Percentiles rank a stretch among this genome's conserved stretches.
phyloP scores from a whole-genome alignment of 2,888 invertebrate species.

The Coecobrya sp. region DNA sequence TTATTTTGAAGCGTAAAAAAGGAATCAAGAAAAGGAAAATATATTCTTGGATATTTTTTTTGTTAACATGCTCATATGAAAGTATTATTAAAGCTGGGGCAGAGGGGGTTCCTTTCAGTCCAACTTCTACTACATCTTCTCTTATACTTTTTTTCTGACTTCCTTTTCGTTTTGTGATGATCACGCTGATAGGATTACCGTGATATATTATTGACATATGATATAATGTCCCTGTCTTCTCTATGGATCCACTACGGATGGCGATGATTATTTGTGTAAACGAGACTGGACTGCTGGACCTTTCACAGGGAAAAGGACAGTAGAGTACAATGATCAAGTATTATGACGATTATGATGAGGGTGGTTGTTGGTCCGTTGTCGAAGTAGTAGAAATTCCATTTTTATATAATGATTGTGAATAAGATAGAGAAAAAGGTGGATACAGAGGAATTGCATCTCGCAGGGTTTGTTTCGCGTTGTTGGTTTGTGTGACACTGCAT shows the following conservation, averaged over 20 bases:
- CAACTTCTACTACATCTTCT: conserved; percentile 48
- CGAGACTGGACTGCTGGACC: conserved; percentile 33
- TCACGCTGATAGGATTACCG: conserved; percentile 80
- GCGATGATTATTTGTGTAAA: neutral
- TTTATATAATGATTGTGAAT: conserved; percentile 29
- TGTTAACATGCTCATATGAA: neutral
- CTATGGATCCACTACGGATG: neutral
- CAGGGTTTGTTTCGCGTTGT: neutral
- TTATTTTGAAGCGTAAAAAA: conserved; percentile 69
- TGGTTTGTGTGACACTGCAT: conserved; percentile 44
- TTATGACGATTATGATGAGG: conserved; percentile 46
- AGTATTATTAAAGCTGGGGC: neutral
- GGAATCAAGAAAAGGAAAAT: conserved; percentile 57
- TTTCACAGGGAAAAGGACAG: neutral
- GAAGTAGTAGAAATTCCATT: neutral
- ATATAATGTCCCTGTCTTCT: conserved; percentile 71
- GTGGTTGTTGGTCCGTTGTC: conserved; percentile 2
- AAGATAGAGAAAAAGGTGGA: conserved; percentile 36
- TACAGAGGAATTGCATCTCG: neutral
- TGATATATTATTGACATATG: conserved; percentile 81
- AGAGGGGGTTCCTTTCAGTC: conserved; percentile 72
- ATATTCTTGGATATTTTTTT: conserved; percentile 41
- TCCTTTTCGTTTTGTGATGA: conserved; percentile 65
- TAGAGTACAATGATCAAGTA: neutral
- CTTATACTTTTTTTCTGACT: conserved; percentile 45